These are phyloP conservation scores for Ditula angustiorana DNA, from an alignment of 2,888 invertebrate genomes.

Conservation along the genomic window DNA sequence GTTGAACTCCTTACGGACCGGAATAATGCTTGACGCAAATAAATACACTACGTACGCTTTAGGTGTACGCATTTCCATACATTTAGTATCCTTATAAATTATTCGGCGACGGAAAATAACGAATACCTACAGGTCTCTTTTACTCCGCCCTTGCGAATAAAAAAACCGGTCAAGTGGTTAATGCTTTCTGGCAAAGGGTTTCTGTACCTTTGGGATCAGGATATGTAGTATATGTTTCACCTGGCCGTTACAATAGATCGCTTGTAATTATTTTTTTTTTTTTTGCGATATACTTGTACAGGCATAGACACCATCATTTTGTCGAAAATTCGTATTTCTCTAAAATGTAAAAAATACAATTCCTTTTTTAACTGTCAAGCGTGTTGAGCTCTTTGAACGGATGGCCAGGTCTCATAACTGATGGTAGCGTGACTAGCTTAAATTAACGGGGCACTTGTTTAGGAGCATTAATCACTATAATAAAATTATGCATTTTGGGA, in stretches of 20 bases:
- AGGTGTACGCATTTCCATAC: slow-evolving; percentile 26
- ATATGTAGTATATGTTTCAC: slow-evolving; percentile 2
- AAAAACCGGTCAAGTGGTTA: slow-evolving; percentile 37
- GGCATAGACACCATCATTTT: not conserved
- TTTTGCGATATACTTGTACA: not conserved
- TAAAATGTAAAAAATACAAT: too few relatives aligned
- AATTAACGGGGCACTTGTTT: too few relatives aligned
- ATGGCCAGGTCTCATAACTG: too few relatives aligned
- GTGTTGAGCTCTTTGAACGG: too few relatives aligned
- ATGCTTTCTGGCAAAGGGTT: slow-evolving; percentile 28
- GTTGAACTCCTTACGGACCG: not conserved
- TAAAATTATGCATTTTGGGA: too few relatives aligned
- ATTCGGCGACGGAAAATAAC: slow-evolving; percentile 36
- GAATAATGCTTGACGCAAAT: not conserved
- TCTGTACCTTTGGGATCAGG: slow-evolving; percentile 2
- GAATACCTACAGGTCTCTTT: slow-evolving; percentile 27
- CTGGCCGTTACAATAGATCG: slow-evolving; percentile 12
- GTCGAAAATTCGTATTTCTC: too few relatives aligned
- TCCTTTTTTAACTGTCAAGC: too few relatives aligned
- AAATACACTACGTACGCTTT: slow-evolving; percentile 20
- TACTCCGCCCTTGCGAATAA: slow-evolving; percentile 19
- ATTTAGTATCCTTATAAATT: slow-evolving; percentile 34
- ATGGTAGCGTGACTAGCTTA: too few relatives aligned
- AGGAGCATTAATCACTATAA: too few relatives aligned
- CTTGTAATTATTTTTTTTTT: slow-evolving; percentile 13